phyloP scores from a whole-genome alignment of 2,888 invertebrate species.

The Spodoptera littoralis region DNA sequence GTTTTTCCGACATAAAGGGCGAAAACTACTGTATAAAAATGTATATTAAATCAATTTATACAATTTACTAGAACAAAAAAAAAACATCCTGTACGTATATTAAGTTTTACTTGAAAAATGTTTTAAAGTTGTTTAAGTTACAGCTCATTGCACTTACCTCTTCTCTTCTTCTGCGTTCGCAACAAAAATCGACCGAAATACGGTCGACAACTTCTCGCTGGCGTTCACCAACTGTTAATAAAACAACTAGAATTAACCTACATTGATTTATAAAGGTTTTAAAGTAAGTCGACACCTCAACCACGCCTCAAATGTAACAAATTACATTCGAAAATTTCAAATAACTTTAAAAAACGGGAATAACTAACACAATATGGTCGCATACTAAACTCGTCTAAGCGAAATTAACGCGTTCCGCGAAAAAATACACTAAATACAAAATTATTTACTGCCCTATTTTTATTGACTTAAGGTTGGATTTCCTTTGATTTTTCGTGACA shows the following conservation, averaged over 20 bases:
- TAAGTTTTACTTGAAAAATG: too few relatives aligned
- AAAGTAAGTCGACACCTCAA: constrained; percentile 15
- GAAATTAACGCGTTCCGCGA: constrained; percentile 27
- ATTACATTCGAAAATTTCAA: constrained; percentile 19
- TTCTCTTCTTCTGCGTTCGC: too few relatives aligned
- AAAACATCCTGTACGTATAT: too few relatives aligned
- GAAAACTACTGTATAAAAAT: too few relatives aligned
- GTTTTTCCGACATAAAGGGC: too few relatives aligned
- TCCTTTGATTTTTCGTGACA: constrained; percentile 20
- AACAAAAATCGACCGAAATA: too few relatives aligned
- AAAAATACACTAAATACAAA: constrained; percentile 10
- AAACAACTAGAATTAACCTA: constrained; percentile 1
- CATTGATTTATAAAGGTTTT: neutral
- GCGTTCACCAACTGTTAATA: constrained; percentile 14
- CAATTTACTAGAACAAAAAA: too few relatives aligned
- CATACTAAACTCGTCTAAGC: constrained; percentile 25
- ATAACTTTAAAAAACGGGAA: constrained; percentile 31
- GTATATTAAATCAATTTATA: too few relatives aligned
- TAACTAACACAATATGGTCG: constrained; percentile 31
- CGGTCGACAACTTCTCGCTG: too few relatives aligned
- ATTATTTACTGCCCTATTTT: constrained; percentile 13
- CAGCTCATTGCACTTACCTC: too few relatives aligned
- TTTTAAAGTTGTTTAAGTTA: too few relatives aligned
- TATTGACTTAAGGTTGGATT: constrained; percentile 26
- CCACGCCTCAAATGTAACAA: constrained; percentile 14